Base-by-base conservation (phyloP, 2,888 invertebrate species). In the Theretra japonica region DNA sequence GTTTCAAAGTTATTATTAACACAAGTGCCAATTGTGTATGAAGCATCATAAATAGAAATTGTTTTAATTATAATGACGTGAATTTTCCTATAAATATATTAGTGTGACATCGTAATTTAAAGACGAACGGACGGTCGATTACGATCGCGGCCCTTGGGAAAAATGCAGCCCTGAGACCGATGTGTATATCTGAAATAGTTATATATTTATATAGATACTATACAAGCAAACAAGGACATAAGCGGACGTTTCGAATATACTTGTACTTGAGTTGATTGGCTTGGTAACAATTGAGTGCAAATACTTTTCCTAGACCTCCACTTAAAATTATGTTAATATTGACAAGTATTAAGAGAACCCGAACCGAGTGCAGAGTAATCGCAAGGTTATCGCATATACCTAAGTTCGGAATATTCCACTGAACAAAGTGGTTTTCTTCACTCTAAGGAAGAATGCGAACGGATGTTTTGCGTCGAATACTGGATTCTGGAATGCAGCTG, bases 401-500 rank as follows among this genome's bases (percentile, higher is more conserved):
- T 87, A 89, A 76, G 80, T 74, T 23, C 78, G 78, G 79, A 76
- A 86, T 17, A 82, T 75, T 75, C 89, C 89, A 72, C 71, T 84
- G 74, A 88, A 88, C 41, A 88, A 59, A 59, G 74, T 73, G 48
- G 76, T 84, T 30, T 76, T 41, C 62, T 77, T 74, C 56, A 77
- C 70, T 48, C 71, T 82, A 62, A 89, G 78, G 74, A 76, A 79
- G 75, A 83, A 89, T 33, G 82, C 65, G 79, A 86, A 89, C n/a
- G 88, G 88, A 76, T 83, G 90, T 72, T 90, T 80, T 5, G 88
- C 90, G 5, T 73, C 73, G 76, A 89, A 84, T 57, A n/a, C 7
- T 28, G 23, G 65, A 48, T 75, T 60, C 17, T 69, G 4, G 68
- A 82, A 8, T 6, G 74, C 0, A 30, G 77, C 77, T 68, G 80